Evolutionary conservation across 2,888 invertebrate species (phyloP), one percentile per base, ranked within the genome.

Genomic region (Philopedon plagiatum): DNA sequence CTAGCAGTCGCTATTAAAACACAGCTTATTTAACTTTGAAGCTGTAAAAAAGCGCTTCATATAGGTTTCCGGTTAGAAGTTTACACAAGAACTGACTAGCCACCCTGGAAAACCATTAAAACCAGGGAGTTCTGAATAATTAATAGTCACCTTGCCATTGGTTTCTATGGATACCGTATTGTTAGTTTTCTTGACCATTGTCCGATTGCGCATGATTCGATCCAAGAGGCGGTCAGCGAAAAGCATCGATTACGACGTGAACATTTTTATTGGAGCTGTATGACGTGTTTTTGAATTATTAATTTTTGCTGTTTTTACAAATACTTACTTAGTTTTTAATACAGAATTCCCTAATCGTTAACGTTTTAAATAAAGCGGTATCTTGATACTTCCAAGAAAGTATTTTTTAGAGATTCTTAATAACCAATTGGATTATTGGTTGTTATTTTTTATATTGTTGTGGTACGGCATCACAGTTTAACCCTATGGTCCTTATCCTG

Each of bases 61-160:
- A 62, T 44, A 68, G 46, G 1, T 29, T 7, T 56, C 21, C 54
- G 56, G 13, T 19, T 51, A 41, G 61, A 15, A 13, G 37, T 18
- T 46, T 23, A 44, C 56, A 39, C 26, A 41, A 44, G 11, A 51
- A 51, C 51, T 46, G 61, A 29, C 15, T 23, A 34, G 23, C 13
- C 21, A 60, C 44, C 26, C 18, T 61, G 61, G 32, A 56, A 71
- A 64, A 65, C 26, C 60, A 51, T 46, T 64, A 83, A 83, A 83
- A 79, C 81, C 79, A 78, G 76, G 80, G 79, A 79, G 78, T 78
- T 82, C 82, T 85, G 79, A 84, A 85, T 85, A 84, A 84, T 85
- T 84, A 80, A 85, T 83, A 78, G 79, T 75, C 73, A 75, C 81
- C 79, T 81, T 78, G 78, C 77, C 78, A 80, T 78, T 77, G 81